phyloP scores from a whole-genome alignment of 2,888 invertebrate genomes.

The Drosophila helvetica region DNA sequence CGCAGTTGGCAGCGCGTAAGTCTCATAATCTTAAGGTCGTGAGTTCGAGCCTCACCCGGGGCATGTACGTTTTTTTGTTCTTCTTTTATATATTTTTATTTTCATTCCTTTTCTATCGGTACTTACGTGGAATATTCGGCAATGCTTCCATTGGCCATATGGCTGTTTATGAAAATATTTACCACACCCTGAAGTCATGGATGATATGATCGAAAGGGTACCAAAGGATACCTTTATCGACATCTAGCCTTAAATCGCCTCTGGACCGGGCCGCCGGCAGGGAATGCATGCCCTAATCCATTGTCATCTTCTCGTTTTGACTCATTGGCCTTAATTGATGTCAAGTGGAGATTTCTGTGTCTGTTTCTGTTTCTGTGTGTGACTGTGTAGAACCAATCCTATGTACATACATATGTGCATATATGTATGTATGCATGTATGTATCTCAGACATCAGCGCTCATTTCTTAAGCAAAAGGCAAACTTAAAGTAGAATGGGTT shows the following conservation, averaged over 20 bases:
- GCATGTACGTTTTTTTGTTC: constrained; percentile 61
- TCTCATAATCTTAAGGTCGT: constrained; percentile 84
- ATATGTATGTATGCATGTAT: too few relatives aligned
- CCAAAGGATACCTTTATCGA: not conserved
- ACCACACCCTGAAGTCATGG: not conserved
- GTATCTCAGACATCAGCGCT: not conserved
- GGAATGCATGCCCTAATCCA: constrained; percentile 22
- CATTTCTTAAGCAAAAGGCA: not conserved
- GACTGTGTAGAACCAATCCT: constrained; percentile 34
- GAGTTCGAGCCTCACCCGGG: constrained; percentile 84
- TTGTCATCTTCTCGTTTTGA: constrained; percentile 38
- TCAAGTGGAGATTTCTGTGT: constrained; percentile 57
- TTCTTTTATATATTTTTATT: not conserved
- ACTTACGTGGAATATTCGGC: not conserved
- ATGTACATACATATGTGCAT: not conserved
- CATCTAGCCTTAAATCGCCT: constrained; percentile 5
- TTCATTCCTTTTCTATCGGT: constrained; percentile 1
- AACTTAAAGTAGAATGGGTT: constrained; percentile 1
- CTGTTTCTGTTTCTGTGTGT: constrained; percentile 25
- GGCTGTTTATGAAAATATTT: not conserved
- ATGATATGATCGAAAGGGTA: not conserved
- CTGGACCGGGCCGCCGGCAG: not conserved
- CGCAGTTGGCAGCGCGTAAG: constrained; percentile 84
- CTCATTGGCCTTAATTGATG: constrained; percentile 70
- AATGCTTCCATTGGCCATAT: not conserved